A percentile compares a stretch with the other conserved stretches of the same genome.
phyloP scores from a whole-genome alignment of 2,113 vertebrate genomes.

The Ophiodon elongatus region DNA sequence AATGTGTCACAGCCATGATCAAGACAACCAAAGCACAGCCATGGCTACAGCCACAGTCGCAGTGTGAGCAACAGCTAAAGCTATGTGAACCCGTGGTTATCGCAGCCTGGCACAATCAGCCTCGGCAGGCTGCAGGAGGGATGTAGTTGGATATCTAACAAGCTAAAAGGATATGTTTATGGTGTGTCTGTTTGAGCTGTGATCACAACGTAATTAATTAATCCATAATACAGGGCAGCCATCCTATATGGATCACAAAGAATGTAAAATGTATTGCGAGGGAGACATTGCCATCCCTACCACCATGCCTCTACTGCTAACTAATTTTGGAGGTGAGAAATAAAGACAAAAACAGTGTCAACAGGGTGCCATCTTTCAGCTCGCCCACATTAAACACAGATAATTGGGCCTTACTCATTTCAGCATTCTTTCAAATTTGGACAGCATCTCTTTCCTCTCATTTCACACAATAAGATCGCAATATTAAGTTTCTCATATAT shows the following conservation, averaged over 20 bases:
- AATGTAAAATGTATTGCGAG: neutral
- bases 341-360: neutral
- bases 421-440: neutral
- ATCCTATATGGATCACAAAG: neutral
- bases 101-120: neutral
- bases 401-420: neutral
- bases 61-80: neutral
- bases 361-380: neutral
- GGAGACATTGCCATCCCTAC: neutral
- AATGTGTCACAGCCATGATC: neutral
- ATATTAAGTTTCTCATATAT: slow-evolving; percentile 32
- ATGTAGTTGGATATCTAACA: neutral
- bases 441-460: neutral
- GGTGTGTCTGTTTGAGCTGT: neutral
- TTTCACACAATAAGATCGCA: neutral
- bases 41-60: neutral
- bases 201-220: neutral
- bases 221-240: neutral
- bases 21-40: neutral
- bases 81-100: neutral
- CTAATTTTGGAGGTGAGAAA: neutral
- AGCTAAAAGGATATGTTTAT: neutral
- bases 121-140: too few species aligned
- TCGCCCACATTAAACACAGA: neutral
- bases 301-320: neutral